Evolutionary conservation across 2,888 invertebrate species (phyloP), one percentile per base, ranked within the genome.

Genomic region (Papilio gigon): DNA sequence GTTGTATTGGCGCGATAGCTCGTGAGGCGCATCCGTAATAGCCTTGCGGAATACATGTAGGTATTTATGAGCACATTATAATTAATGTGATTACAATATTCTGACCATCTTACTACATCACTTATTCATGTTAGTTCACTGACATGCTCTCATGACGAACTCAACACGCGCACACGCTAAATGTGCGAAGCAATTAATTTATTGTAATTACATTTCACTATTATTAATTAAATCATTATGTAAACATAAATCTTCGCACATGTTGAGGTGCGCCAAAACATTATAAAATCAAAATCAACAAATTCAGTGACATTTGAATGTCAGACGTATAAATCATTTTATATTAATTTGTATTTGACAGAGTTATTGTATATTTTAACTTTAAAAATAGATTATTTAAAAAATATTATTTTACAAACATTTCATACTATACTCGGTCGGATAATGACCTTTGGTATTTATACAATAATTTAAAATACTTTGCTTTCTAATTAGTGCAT

Each of bases 21-120:
- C 84, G 78, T 85, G 89, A 75, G 79, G 77, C 80, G 90, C 87
- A 89, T 90, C 83, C 74, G 72, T 84, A 88, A 82, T 83, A 85
- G 84, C 85, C 84, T 83, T 83, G 84, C 82, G 76, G 81, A 81
- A 80, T 78, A 78, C 77, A 76, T 71, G 71, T 73, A 75, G 22
- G 25, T 67, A 68, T 68, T 70, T 64, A 67, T 65, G 56, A 58
- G 67, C 44, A 67, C 67, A 65, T 70, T 65, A 71, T 72, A 72
- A 73, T 73, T 70, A 71, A 69, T 70, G 56, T 67, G 67, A 73
- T 73, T 73, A 71, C 70, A 70, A 73, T 73, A 69, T 68, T 60
- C 47, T 59, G 50, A 17, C 58, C 40, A 59, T 64, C 63, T 68
- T 50, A 59, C 47, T n/a, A 47, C 64, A 64, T 64, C 47, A 68